A percentile compares a stretch with the other conserved stretches of the same genome.
phyloP scores from a whole-genome alignment of 2,888 invertebrate genomes.

The Cephus pulcher region DNA sequence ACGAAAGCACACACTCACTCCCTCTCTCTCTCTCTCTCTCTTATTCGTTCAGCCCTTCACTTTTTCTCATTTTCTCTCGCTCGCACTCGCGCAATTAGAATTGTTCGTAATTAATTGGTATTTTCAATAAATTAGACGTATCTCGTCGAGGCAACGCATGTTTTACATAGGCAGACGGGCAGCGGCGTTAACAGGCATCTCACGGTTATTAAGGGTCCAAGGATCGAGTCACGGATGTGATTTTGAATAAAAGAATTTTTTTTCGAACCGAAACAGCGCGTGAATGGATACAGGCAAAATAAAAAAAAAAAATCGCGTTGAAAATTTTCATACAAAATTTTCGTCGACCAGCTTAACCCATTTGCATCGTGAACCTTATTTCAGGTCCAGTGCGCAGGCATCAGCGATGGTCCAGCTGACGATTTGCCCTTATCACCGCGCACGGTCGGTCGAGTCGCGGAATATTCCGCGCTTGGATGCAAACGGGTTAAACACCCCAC shows the following conservation, averaged over 20 bases:
- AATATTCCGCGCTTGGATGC: too few relatives aligned
- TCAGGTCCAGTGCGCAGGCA: too few relatives aligned
- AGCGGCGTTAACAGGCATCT: constrained; percentile 16
- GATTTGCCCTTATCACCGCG: too few relatives aligned
- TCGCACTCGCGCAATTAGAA: constrained; percentile 8
- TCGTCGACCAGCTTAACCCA: too few relatives aligned
- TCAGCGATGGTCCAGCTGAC: too few relatives aligned
- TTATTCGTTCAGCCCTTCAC: constrained; percentile 16
- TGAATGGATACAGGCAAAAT: not conserved
- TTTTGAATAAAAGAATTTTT: too few relatives aligned
- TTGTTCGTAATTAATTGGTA: not conserved
- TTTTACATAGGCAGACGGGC: constrained; percentile 45
- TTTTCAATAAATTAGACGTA: constrained; percentile 46
- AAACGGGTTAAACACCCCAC: too few relatives aligned
- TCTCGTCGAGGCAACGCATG: constrained; percentile 47
- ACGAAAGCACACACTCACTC: constrained; percentile 16
- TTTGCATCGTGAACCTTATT: too few relatives aligned
- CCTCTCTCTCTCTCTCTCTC: not conserved
- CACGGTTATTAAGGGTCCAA: too few relatives aligned
- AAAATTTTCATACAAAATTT: not conserved
- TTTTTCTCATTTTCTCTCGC: constrained; percentile 3
- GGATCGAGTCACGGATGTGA: too few relatives aligned
- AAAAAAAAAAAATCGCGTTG: constrained; percentile 8
- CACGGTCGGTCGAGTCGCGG: too few relatives aligned
- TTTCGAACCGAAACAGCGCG: too few relatives aligned